Evolutionary conservation across 2,113 vertebrate genomes (phyloP).

Genomic region (Mixornis gularis): DNA sequence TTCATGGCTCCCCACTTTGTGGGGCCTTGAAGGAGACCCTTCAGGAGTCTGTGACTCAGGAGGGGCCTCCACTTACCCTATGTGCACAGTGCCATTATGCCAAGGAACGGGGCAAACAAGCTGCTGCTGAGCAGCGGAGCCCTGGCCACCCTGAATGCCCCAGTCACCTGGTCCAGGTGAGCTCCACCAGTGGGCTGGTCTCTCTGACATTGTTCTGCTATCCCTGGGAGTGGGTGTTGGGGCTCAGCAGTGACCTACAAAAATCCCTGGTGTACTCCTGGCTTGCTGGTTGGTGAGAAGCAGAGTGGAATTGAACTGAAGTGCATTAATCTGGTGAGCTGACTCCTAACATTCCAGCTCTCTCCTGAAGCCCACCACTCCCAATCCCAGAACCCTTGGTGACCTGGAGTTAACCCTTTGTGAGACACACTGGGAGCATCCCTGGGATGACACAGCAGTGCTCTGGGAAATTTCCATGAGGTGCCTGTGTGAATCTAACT

Average conservation of each 20-base stretch:
- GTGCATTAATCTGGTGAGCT: background rate
- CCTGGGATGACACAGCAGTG: background rate
- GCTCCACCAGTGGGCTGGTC: rapidly evolving
- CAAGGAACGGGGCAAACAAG: background rate
- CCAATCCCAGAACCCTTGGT: background rate
- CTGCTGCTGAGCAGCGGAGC: background rate
- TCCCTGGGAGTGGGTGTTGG: background rate
- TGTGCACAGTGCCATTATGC: background rate
- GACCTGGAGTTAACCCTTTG: background rate
- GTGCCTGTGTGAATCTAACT: background rate
- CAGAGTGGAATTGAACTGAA: background rate
- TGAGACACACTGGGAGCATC: rapidly evolving
- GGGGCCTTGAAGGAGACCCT: background rate
- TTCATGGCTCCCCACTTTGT: background rate
- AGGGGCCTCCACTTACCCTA: background rate
- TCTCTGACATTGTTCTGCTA: background rate
- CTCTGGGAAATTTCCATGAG: constrained; percentile 9
- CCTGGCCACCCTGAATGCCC: background rate
- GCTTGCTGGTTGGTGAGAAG: background rate
- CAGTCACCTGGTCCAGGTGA: background rate
- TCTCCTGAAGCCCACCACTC: background rate
- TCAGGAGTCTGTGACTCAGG: background rate
- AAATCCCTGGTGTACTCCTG: background rate
- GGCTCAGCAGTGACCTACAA: constrained; percentile 3
- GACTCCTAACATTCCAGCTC: background rate